phyloP scores from a whole-genome alignment of 2,797 vertebrate genomes.

The Fistularia commersonii region DNA sequence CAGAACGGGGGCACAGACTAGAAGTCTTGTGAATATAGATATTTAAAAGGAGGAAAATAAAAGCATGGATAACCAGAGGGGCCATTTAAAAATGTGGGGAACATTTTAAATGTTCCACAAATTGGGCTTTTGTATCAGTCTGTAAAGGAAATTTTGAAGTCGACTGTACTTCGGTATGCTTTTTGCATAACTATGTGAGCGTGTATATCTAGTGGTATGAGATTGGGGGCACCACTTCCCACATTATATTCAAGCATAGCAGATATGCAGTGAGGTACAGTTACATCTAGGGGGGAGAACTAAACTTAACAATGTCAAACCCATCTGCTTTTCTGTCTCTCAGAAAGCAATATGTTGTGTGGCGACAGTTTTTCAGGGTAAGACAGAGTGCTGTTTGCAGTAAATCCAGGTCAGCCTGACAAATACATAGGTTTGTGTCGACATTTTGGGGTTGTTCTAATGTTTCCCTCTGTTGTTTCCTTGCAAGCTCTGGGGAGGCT shows the following conservation, averaged over 20 bases:
- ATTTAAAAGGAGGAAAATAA: constrained; percentile 31
- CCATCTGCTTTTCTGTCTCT: constrained; percentile 55
- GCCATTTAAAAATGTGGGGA: constrained; percentile 4
- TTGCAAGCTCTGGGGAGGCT: constrained; percentile 57
- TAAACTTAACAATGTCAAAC: constrained; percentile 50
- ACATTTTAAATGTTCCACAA: constrained; percentile 25
- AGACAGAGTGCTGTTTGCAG: constrained; percentile 60
- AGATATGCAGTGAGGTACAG: constrained; percentile 34
- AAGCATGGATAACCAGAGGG: constrained; percentile 15
- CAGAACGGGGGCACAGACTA: constrained; percentile 27
- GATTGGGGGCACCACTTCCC: constrained; percentile 24
- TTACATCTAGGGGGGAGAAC: constrained; percentile 34
- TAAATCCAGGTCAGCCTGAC: constrained; percentile 74
- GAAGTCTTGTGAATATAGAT: constrained; percentile 34
- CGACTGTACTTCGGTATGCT: constrained; percentile 19
- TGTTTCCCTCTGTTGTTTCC: constrained; percentile 69
- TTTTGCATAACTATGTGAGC: constrained; percentile 15
- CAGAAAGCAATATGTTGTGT: constrained; percentile 47
- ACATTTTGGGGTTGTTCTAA: constrained; percentile 69
- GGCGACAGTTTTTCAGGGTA: constrained; percentile 49
- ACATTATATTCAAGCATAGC: constrained; percentile 44
- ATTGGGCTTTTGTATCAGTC: constrained; percentile 30
- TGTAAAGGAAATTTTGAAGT: constrained; percentile 20
- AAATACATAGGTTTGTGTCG: constrained; percentile 66
- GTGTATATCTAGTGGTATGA: constrained; percentile 18